These are phyloP conservation scores for Chrysogorgia sp. DNA, from an alignment of 92 coral and sea anemone species.

Conservation along the genomic window DNA sequence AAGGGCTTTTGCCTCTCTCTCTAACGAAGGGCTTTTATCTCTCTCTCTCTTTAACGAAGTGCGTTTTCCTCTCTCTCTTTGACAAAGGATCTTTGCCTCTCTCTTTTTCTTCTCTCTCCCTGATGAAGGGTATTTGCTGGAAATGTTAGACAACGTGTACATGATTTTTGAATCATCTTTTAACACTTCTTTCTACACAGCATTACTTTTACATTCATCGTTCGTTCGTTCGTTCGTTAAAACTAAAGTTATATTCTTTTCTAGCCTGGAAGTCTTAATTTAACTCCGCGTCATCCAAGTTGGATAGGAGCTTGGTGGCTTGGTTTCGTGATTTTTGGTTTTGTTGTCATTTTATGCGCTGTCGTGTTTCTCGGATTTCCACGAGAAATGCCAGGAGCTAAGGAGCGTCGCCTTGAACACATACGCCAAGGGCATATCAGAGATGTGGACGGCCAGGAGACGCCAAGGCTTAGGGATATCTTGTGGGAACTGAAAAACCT, in stretches of 20 bases:
- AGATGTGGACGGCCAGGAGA: neutral
- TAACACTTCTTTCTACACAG: neutral
- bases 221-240: too few species aligned
- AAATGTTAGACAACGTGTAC: too few species aligned
- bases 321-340: slow-evolving; percentile 51
- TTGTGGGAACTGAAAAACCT: slow-evolving; percentile 65
- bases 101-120: too few species aligned
- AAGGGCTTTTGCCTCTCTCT: too few species aligned
- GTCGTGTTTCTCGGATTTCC: slow-evolving; percentile 9
- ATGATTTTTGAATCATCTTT: neutral
- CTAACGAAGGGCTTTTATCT: too few species aligned
- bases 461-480: neutral
- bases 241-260: neutral
- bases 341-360: neutral
- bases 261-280: slow-evolving; percentile 9
- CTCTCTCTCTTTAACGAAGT: too few species aligned
- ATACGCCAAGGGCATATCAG: slow-evolving; percentile 1
- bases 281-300: slow-evolving; percentile 56
- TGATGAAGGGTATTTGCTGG: too few species aligned
- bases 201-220: neutral
- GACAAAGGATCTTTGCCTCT: too few species aligned
- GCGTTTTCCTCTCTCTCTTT: too few species aligned
- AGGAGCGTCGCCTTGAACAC: slow-evolving; percentile 62
- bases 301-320: slow-evolving; percentile 96
- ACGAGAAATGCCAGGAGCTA: slow-evolving; percentile 95